A percentile compares a stretch with the other conserved stretches of the same genome.
Conservation (phyloP, 2,888 invertebrate species). For the Hydroisotoma schaefferi region DNA sequence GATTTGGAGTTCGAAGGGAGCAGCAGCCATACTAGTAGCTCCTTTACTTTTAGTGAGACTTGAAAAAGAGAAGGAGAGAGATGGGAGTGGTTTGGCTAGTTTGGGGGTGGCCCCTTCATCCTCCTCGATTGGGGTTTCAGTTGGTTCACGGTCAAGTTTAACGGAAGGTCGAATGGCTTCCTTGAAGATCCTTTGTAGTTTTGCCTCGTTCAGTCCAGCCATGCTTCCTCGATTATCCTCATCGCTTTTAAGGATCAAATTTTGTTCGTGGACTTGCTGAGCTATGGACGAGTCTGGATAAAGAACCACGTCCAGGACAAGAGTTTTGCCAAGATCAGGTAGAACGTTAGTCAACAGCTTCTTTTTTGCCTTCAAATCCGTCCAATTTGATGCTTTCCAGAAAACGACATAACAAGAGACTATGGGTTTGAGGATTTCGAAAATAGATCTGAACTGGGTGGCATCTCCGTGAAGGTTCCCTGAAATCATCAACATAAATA, state of each 20-base stretch:
- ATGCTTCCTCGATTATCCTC: neutral
- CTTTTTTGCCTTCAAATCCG: neutral
- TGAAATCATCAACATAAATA: no score
- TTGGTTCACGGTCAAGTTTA: neutral
- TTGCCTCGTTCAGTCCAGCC: neutral
- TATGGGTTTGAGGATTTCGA: neutral
- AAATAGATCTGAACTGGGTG: neutral
- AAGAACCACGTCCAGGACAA: conserved; percentile 1
- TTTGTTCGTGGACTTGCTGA: conserved; percentile 7
- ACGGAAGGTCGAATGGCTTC: neutral
- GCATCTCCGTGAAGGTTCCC: conserved; percentile 8
- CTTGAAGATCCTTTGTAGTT: neutral
- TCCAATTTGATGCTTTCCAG: conserved; percentile 2
- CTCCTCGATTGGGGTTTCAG: no score
- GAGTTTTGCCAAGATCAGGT: no score
- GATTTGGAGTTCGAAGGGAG: neutral
- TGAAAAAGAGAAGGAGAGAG: no score
- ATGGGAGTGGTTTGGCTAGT: neutral
- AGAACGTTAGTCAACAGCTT: neutral
- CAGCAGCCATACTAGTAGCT: neutral
- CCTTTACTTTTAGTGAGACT: neutral
- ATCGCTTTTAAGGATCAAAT: neutral
- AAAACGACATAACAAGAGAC: conserved; percentile 12
- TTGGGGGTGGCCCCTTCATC: neutral
- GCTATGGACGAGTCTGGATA: conserved; percentile 7